Percentiles rank a stretch among this genome's conserved stretches.
These are phyloP conservation scores for Pygmarrhopalites habei DNA, from an alignment of 1,140 invertebrate genomes.

Conservation along the genomic window DNA sequence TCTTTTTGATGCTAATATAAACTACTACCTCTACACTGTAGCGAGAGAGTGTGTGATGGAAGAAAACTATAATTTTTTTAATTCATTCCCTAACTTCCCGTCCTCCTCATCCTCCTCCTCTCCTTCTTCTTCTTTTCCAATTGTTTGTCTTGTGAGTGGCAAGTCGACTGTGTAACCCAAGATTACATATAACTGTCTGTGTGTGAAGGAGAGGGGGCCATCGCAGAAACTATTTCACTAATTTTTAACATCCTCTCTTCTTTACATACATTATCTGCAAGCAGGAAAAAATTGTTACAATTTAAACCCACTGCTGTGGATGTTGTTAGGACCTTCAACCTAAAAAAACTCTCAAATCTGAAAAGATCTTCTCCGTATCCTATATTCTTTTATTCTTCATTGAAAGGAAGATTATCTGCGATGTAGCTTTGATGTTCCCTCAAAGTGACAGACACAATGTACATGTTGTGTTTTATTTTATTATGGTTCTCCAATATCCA, in stretches of 20 bases:
- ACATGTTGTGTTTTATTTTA: too few relatives aligned
- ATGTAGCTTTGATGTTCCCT: too few relatives aligned
- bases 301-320: neutral
- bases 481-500: too few relatives aligned
- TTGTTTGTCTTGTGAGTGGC: neutral
- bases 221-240: neutral
- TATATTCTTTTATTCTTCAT: too few relatives aligned
- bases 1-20: too few relatives aligned
- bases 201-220: neutral
- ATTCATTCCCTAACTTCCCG: neutral
- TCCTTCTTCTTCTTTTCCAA: neutral
- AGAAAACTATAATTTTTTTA: neutral
- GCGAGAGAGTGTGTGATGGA: neutral
- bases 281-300: neutral
- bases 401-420: too few relatives aligned
- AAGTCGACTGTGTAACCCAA: constrained; percentile 3
- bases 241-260: neutral
- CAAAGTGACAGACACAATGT: too few relatives aligned
- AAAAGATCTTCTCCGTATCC: too few relatives aligned
- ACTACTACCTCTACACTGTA: neutral
- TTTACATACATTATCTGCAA: neutral
- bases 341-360: too few relatives aligned
- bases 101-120: neutral
- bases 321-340: neutral
- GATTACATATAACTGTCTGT: neutral